Evolutionary conservation across 2,797 vertebrate genomes (phyloP).

Genomic region (Sciurus vulgaris): DNA sequence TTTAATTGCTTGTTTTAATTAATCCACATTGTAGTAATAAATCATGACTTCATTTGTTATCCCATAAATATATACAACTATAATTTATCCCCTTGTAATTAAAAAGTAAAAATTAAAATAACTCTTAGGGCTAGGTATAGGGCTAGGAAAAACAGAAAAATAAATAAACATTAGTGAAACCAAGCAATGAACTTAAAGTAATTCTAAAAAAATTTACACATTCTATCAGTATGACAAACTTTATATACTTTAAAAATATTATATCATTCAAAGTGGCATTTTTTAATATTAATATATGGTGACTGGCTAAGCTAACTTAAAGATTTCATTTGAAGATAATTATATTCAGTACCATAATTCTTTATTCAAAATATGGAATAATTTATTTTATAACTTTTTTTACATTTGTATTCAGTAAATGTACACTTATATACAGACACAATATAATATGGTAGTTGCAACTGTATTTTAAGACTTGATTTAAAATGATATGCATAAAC

Average conservation of each 20-base stretch:
- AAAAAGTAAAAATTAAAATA: background rate
- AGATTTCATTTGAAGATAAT: background rate
- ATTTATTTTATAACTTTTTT: constrained; percentile 8
- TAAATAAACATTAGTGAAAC: background rate
- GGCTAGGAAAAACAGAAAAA: background rate
- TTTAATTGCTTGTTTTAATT: background rate
- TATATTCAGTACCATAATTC: background rate
- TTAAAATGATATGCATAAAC: background rate
- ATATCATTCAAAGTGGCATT: background rate
- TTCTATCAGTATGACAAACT: background rate
- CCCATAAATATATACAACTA: background rate
- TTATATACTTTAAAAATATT: background rate
- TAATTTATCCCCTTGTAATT: background rate
- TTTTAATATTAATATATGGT: constrained; percentile 13
- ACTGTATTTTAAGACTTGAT: background rate
- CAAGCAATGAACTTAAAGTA: background rate
- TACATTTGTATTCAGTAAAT: background rate
- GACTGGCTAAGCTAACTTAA: background rate
- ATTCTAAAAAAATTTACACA: background rate
- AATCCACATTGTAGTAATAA: background rate
- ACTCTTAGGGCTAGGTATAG: too few relatives aligned
- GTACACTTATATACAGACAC: background rate
- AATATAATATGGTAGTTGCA: background rate
- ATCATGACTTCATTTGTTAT: background rate
- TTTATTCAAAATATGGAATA: background rate